Evolutionary conservation across 2,888 invertebrate genomes (phyloP), one percentile per base, ranked within the genome.

Genomic region (Pollenia amentaria): DNA sequence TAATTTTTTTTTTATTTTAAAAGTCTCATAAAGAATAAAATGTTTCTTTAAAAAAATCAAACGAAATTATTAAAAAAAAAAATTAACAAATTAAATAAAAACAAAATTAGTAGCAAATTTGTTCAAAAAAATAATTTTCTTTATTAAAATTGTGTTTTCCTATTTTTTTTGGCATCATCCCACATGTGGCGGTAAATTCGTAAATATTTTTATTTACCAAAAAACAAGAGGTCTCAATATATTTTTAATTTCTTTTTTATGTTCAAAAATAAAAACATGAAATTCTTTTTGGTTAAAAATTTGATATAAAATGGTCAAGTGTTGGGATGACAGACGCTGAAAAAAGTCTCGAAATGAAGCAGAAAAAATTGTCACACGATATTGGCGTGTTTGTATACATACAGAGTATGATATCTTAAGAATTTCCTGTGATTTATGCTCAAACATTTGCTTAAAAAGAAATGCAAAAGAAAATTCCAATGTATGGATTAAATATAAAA

Each of bases 271-370:
- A 44, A 55, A 29, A 53, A 44, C 18, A 38, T 21, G 46, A 9
- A 48, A 11, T 48, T 64, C 11, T n/a, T n/a, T 42, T 62, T 62
- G 29, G 12, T 62, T 6, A 51, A 29, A 4, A 51, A 29, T 78
- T 85, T 83, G 86, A 88, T 87, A 78, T 76, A 53, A 85, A 82
- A 79, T 81, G 77, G 84, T 75, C 82, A 84, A 85, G 70, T 77
- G 78, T 82, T 88, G 55, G 51, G 6, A n/a, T 14, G 69, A 82
- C 76, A 82, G 60, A 8, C 65, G 75, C 42, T 29, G 75, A 51
- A 21, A 48, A 48, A 53, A 44, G 16, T 6, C 12, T 8, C 11
- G 44, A 29, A 62, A 67, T 16, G 9, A 57, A 48, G 21, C 14
- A 7, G 18, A 55, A 48, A 51, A 48, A 75, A 70, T 11, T 48